Evolutionary conservation across 1,140 invertebrate species (phyloP).

Genomic region (Lerema accius): DNA sequence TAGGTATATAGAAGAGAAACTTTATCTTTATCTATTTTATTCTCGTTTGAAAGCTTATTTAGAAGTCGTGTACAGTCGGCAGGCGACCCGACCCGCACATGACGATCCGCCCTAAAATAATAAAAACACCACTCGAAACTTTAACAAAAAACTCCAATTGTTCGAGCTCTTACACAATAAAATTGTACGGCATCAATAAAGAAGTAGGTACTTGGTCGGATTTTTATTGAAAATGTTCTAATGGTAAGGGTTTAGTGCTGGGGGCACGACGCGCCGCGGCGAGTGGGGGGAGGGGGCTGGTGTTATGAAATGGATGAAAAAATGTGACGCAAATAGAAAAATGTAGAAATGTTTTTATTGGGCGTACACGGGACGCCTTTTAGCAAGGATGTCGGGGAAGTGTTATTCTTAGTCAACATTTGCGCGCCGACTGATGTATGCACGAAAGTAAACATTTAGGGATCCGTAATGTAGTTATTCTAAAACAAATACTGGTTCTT

Average conservation of each 20-base stretch:
- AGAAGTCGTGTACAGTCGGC: no score
- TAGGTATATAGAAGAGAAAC: no score
- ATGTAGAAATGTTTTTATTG: slow-evolving; percentile 18
- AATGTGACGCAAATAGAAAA: slow-evolving; percentile 15
- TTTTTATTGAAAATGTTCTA: slow-evolving; percentile 19
- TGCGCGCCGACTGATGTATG: not conserved
- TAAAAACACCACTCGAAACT: not conserved
- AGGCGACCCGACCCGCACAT: no score
- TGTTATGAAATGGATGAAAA: slow-evolving; percentile 19
- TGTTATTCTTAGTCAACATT: slow-evolving; percentile 13
- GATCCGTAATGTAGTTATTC: no score
- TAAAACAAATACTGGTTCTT: no score
- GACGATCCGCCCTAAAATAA: no score
- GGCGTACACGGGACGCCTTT: slow-evolving; percentile 6
- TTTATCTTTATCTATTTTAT: no score
- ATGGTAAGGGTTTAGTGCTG: not conserved
- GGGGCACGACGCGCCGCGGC: not conserved
- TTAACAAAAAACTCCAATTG: slow-evolving; percentile 1
- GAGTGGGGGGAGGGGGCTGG: not conserved
- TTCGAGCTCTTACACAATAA: slow-evolving; percentile 7
- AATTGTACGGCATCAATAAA: not conserved
- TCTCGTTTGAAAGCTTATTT: no score
- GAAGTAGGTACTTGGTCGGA: not conserved
- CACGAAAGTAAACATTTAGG: no score
- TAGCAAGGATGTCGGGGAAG: not conserved